phyloP scores from a whole-genome alignment of 2,797 vertebrate species.

The Hoplostethus atlanticus region DNA sequence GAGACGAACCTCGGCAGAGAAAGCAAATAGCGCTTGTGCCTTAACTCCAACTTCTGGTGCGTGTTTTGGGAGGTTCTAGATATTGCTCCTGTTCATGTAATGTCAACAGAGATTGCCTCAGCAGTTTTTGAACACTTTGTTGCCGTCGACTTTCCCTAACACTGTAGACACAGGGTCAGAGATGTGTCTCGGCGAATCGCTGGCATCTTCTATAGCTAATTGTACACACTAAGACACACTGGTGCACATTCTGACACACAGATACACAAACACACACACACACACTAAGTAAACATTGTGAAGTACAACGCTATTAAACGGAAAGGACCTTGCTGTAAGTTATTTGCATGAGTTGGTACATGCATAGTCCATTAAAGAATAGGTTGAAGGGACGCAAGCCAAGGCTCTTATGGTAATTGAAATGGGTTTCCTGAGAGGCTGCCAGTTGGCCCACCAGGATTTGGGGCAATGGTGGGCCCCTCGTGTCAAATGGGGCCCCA shows the following conservation, averaged over 20 bases:
- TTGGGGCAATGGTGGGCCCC: constrained; percentile 55
- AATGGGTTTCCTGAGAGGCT: constrained; percentile 67
- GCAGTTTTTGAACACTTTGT: constrained; percentile 45
- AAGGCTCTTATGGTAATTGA: constrained; percentile 78
- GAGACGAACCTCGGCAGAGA: constrained; percentile 20
- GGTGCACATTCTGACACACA: background rate
- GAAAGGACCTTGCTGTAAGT: constrained; percentile 59
- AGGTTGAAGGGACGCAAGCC: constrained; percentile 60
- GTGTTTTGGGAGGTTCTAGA: constrained; percentile 20
- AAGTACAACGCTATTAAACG: constrained; percentile 34
- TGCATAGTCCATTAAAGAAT: constrained; percentile 66
- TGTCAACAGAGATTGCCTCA: constrained; percentile 24
- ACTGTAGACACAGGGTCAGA: constrained; percentile 38
- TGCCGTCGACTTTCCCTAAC: constrained; percentile 45
- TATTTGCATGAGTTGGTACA: constrained; percentile 62
- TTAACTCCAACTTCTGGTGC: constrained; percentile 38
- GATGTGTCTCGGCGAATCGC: constrained; percentile 38
- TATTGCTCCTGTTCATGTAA: constrained; percentile 20
- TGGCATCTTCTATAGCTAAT: constrained; percentile 43
- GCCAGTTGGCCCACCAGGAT: constrained; percentile 64
- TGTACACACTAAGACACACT: constrained; percentile 20
- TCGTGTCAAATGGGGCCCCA: constrained; percentile 61
- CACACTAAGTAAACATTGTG: constrained; percentile 35
- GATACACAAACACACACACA: constrained; percentile 1
- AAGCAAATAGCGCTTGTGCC: constrained; percentile 33